Percentiles rank a stretch among this genome's conserved stretches.
Evolutionary conservation across 2,113 vertebrate genomes (phyloP).

Genomic region (Psephotus haematonotus): DNA sequence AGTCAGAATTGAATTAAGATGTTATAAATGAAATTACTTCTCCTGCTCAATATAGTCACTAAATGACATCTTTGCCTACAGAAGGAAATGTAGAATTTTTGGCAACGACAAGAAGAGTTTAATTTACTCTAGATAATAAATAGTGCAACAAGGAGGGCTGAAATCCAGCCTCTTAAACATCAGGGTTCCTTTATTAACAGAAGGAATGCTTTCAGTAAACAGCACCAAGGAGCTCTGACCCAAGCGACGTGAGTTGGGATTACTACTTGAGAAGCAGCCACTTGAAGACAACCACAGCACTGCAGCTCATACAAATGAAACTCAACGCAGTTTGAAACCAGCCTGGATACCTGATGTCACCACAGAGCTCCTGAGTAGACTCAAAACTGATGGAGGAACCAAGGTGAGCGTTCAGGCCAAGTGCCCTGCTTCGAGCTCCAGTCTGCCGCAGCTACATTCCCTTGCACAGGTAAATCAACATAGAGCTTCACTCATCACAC

Average conservation of each 20-base stretch:
- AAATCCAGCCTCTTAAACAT: background rate
- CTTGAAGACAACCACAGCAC: background rate
- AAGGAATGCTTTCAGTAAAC: background rate
- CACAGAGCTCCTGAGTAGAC: background rate
- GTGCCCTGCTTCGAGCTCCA: background rate
- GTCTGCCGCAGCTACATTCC: background rate
- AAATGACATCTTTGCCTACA: background rate
- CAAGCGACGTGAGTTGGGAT: fast-evolving
- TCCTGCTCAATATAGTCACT: background rate
- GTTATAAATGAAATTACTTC: background rate
- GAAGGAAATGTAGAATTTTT: background rate
- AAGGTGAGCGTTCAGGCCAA: background rate
- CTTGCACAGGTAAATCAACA: background rate
- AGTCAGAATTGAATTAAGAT: background rate
- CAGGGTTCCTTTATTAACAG: background rate
- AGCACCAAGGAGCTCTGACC: background rate
- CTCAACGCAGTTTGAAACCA: background rate
- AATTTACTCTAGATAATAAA: background rate
- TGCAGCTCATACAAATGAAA: background rate
- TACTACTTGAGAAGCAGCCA: fast-evolving
- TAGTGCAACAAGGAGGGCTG: background rate
- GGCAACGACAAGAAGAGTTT: background rate
- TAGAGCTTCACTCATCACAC: background rate
- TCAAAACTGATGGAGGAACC: background rate
- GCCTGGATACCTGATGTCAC: background rate